phyloP scores from a whole-genome alignment of 2,888 invertebrate species.

The Drosophila anomalata region DNA sequence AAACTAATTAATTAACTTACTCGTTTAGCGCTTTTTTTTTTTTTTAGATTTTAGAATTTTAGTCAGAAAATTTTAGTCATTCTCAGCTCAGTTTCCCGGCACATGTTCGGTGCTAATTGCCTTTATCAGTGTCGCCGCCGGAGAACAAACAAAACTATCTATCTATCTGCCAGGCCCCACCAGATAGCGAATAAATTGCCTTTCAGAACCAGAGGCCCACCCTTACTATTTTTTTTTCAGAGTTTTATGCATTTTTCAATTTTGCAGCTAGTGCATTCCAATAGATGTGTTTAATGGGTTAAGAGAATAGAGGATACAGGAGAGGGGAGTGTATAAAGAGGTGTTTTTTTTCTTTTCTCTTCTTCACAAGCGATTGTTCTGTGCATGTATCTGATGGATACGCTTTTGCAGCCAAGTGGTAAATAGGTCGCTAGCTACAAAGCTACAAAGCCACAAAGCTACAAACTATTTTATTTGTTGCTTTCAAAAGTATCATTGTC shows the following conservation, averaged over 20 bases:
- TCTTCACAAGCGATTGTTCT: constrained; percentile 32
- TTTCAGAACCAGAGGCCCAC: background rate
- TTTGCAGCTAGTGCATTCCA: constrained; percentile 36
- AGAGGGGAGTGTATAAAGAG: background rate
- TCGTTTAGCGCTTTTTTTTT: background rate
- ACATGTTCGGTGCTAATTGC: constrained; percentile 72
- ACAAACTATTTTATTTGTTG: constrained; percentile 42
- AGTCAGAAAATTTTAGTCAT: constrained; percentile 7
- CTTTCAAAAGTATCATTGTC: constrained; percentile 14
- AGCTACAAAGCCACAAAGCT: constrained; percentile 47
- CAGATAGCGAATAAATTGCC: constrained; percentile 32
- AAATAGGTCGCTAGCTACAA: constrained; percentile 71
- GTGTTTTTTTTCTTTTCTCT: constrained; percentile 9
- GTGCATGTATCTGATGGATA: constrained; percentile 51
- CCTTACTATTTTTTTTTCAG: constrained; percentile 32
- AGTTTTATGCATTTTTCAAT: constrained; percentile 27
- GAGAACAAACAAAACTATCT: constrained; percentile 75
- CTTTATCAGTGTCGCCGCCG: constrained; percentile 70
- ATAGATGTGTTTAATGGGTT: constrained; percentile 9
- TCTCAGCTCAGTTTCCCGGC: constrained; percentile 46
- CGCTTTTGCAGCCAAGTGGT: constrained; percentile 35
- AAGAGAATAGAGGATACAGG: background rate
- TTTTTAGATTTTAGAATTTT: constrained; percentile 20
- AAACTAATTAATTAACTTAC: constrained; percentile 66
- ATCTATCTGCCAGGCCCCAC: constrained; percentile 53